A percentile compares a stretch with the other conserved stretches of the same genome.
Conservation (phyloP, 2,888 invertebrate genomes). For the Amphipoea lucens region DNA sequence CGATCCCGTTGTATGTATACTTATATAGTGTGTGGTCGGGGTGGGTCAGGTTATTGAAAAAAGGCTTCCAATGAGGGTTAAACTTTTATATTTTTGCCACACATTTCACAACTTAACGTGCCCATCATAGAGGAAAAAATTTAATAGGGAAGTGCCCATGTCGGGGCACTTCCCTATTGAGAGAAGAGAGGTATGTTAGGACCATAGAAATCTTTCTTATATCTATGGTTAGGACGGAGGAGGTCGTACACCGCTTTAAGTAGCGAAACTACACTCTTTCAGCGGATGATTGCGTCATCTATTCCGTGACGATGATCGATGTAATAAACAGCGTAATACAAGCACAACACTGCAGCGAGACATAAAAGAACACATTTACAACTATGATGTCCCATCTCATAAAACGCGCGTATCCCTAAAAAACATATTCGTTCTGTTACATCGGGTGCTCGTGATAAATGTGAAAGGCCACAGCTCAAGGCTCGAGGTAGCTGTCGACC, state of each 20-base stretch:
- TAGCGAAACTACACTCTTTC: background rate
- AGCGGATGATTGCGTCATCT: background rate
- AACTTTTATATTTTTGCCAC: too few relatives aligned
- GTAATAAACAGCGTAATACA: background rate
- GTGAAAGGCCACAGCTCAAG: slow-evolving; percentile 38
- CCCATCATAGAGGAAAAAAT: too few relatives aligned
- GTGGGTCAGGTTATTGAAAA: too few relatives aligned
- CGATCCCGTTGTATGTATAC: too few relatives aligned
- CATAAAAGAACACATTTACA: slow-evolving; percentile 22
- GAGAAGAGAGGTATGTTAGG: background rate
- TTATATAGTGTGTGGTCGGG: background rate
- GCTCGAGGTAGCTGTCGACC: slow-evolving; percentile 31
- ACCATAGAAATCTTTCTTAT: background rate
- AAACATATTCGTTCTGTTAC: slow-evolving; percentile 42
- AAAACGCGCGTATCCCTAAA: slow-evolving; percentile 47
- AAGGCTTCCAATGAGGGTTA: too few relatives aligned
- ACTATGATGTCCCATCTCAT: slow-evolving; percentile 20
- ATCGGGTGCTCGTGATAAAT: slow-evolving; percentile 51
- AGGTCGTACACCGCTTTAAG: background rate
- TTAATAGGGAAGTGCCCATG: too few relatives aligned
- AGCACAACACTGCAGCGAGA: background rate
- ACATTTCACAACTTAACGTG: too few relatives aligned
- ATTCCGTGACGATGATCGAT: background rate
- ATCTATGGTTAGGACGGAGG: background rate
- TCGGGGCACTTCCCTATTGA: too few relatives aligned